Evolutionary conservation across 2,888 invertebrate genomes (phyloP).

Genomic region (Eubasilissa splendida): DNA sequence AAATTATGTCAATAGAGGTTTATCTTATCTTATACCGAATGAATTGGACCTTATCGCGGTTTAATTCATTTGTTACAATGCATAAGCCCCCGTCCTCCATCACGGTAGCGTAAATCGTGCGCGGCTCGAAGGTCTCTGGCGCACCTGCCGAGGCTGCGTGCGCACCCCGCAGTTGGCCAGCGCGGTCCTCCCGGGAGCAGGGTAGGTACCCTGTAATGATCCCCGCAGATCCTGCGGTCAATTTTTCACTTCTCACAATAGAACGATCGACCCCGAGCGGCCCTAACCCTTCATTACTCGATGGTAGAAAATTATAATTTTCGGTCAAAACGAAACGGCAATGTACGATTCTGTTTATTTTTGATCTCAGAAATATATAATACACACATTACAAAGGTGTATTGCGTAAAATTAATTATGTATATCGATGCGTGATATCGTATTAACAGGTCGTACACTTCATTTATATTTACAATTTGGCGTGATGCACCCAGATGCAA

Average conservation of each 20-base stretch:
- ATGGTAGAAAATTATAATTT: too few species aligned
- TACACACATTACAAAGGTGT: too few species aligned
- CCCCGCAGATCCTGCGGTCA: constrained; percentile 19
- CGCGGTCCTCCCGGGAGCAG: neutral
- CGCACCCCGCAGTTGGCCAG: constrained; percentile 28
- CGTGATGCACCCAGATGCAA: too few species aligned
- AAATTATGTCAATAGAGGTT: too few species aligned
- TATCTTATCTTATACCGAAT: neutral
- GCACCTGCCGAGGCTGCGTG: constrained; percentile 11
- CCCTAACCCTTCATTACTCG: constrained; percentile 22
- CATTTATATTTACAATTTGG: too few species aligned
- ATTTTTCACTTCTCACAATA: constrained; percentile 12
- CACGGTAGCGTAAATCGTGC: too few species aligned
- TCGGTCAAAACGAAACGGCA: neutral
- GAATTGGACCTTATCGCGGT: neutral
- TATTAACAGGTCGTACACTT: too few species aligned
- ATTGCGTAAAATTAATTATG: too few species aligned
- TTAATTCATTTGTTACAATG: too few species aligned
- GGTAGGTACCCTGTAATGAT: constrained; percentile 3
- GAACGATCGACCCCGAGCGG: neutral
- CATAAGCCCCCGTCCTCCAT: neutral
- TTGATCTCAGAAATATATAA: neutral
- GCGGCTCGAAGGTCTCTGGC: neutral
- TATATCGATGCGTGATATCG: too few species aligned
- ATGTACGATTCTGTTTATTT: neutral